Evolutionary conservation across 2,797 vertebrate genomes (phyloP).

Genomic region (Petrocephalus sullivani): DNA sequence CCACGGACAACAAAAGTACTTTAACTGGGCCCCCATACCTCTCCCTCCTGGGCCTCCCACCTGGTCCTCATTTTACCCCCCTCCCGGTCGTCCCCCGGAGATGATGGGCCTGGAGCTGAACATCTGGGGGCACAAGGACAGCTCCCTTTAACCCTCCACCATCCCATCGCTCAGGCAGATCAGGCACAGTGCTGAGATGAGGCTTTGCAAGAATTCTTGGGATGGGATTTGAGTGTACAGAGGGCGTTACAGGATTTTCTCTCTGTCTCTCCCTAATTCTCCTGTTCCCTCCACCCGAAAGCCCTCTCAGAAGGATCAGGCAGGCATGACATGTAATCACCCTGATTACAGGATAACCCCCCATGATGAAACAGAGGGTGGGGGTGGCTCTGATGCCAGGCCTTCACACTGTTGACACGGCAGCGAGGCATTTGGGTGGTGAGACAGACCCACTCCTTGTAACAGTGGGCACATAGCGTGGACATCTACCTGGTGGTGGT

Average conservation of each 20-base stretch:
- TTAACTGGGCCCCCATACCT: neutral
- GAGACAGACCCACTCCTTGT: neutral
- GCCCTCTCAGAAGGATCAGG: neutral
- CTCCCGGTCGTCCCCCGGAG: neutral
- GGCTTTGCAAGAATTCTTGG: neutral
- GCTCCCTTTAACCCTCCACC: neutral
- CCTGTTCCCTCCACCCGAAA: neutral
- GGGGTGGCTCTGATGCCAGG: neutral
- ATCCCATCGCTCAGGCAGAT: neutral
- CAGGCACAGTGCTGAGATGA: neutral
- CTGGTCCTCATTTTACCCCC: neutral
- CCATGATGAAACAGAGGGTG: constrained; percentile 6
- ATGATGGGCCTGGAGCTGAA: neutral
- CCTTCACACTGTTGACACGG: neutral
- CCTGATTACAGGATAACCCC: neutral
- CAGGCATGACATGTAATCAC: constrained; percentile 13
- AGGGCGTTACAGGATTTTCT: neutral
- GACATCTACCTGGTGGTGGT: neutral
- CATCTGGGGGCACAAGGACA: neutral
- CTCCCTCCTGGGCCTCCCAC: neutral
- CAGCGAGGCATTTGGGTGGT: neutral
- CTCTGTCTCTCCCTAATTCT: neutral
- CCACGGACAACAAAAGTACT: neutral
- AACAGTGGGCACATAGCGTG: no score
- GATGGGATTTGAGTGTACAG: neutral